Evolutionary conservation across 2,888 invertebrate species (phyloP).

Genomic region (Mesorhabditis belari): DNA sequence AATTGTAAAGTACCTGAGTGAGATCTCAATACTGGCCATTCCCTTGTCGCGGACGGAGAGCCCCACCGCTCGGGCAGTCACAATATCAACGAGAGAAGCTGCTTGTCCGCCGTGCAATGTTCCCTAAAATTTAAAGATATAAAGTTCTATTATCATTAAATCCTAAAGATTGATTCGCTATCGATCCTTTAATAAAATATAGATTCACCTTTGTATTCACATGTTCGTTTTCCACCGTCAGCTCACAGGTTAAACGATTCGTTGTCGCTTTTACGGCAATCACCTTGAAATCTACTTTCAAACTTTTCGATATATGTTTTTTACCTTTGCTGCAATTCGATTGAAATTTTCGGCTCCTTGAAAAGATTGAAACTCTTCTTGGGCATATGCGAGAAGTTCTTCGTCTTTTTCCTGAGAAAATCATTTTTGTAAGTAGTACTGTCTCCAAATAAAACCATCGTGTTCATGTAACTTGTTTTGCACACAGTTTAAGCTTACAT

Average conservation of each 20-base stretch:
- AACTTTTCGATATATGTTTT: conserved; percentile 1
- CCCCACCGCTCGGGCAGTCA: conserved; percentile 42
- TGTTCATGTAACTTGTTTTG: too few relatives aligned
- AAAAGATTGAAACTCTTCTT: conserved; percentile 10
- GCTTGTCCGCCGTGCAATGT: conserved; percentile 47
- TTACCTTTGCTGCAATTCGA: conserved; percentile 40
- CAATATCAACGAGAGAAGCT: conserved; percentile 43
- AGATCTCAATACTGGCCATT: conserved; percentile 42
- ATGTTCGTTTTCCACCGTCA: conserved; percentile 40
- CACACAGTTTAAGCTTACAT: too few relatives aligned
- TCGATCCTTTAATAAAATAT: not conserved
- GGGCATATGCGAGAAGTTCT: conserved; percentile 1
- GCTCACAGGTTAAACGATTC: conserved; percentile 35
- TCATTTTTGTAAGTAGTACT: too few relatives aligned
- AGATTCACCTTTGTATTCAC: conserved; percentile 37
- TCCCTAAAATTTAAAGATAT: conserved; percentile 17
- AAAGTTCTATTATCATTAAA: not conserved
- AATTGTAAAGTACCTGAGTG: conserved; percentile 31
- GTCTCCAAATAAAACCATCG: too few relatives aligned
- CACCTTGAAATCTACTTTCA: conserved; percentile 2
- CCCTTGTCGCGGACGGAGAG: conserved; percentile 35
- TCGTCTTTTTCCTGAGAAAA: too few relatives aligned
- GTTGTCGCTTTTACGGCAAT: conserved; percentile 27
- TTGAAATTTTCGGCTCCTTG: conserved; percentile 31
- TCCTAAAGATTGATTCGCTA: not conserved